These are phyloP conservation scores for Abrostola tripartita DNA, from an alignment of 2,888 invertebrate genomes.

Conservation along the genomic window DNA sequence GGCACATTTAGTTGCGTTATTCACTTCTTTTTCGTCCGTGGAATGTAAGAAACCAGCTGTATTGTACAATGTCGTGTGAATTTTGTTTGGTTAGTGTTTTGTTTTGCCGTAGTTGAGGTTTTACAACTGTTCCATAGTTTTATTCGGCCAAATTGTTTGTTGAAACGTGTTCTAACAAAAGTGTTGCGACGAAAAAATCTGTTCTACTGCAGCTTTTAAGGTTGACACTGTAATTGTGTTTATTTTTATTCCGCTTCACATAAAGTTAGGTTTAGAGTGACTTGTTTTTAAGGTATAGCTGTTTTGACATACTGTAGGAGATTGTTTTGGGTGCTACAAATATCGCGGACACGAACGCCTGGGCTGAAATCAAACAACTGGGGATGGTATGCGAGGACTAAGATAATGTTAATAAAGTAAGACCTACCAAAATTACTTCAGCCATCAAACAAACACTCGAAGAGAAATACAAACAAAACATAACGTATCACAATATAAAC, in stretches of 20 bases:
- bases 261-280: not conserved
- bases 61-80: constrained; percentile 23
- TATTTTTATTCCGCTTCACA: not conserved
- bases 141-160: constrained; percentile 23
- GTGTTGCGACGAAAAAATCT: not conserved
- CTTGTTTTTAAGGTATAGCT: no score
- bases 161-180: constrained; percentile 6
- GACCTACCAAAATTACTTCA: no score
- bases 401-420: no score
- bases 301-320: no score
- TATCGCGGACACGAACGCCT: no score
- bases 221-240: not conserved
- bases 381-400: no score
- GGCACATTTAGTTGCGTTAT: constrained; percentile 39
- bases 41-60: constrained; percentile 18
- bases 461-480: constrained; percentile 2
- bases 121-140: constrained; percentile 28
- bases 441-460: not conserved
- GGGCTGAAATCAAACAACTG: no score
- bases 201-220: not conserved
- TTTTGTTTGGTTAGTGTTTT: constrained; percentile 1
- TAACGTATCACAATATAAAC: constrained; percentile 25
- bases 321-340: no score
- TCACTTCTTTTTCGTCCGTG: constrained; percentile 26
- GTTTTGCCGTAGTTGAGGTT: constrained; percentile 7